phyloP scores from a whole-genome alignment of 2,113 vertebrate genomes.

The Gyps fulvus region DNA sequence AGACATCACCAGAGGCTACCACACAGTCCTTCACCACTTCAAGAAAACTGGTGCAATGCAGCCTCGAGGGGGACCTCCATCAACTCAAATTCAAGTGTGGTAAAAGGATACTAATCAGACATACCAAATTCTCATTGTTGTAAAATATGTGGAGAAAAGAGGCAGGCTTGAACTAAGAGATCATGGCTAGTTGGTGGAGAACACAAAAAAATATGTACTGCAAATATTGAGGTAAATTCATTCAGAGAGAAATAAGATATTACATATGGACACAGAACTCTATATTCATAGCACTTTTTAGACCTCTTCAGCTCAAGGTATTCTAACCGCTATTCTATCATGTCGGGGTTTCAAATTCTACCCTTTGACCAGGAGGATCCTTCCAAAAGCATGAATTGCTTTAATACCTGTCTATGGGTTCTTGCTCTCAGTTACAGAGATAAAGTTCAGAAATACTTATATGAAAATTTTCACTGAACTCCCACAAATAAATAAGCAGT shows the following conservation, averaged over 20 bases:
- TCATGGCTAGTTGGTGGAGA: neutral
- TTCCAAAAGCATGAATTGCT: neutral
- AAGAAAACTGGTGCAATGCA: neutral
- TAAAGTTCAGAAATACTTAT: neutral
- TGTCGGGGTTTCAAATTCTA: neutral
- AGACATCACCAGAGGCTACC: neutral
- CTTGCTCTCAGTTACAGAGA: neutral
- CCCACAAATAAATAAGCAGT: neutral
- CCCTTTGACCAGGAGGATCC: neutral
- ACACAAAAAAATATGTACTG: neutral
- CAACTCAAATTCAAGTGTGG: neutral
- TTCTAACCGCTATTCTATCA: neutral
- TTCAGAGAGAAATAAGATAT: neutral
- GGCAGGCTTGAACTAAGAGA: neutral
- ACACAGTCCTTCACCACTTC: neutral
- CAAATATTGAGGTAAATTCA: neutral
- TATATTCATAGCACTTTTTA: neutral
- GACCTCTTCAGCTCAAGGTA: neutral
- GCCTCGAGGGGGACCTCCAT: neutral
- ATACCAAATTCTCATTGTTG: neutral
- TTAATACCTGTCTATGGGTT: neutral
- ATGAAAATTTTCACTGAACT: neutral
- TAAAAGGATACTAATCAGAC: neutral
- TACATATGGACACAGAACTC: neutral
- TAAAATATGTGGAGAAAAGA: neutral